Evolutionary conservation across 2,797 vertebrate species (phyloP).

Genomic region (Sebastes miniatus): DNA sequence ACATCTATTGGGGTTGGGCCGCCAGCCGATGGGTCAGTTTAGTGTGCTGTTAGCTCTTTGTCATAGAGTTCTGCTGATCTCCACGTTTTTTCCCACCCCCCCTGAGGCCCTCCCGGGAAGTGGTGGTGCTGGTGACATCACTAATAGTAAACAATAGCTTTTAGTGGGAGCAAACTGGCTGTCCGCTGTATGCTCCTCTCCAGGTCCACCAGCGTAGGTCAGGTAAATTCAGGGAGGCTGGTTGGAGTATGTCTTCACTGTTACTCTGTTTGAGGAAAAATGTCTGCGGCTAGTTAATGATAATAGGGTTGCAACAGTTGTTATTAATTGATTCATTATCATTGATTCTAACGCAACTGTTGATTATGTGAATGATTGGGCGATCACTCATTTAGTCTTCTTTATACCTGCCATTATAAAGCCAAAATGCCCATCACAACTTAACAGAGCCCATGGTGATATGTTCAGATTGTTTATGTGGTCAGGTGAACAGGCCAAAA

Average conservation of each 20-base stretch:
- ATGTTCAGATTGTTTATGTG: background rate
- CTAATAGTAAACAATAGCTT: conserved; percentile 77
- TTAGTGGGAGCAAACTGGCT: conserved; percentile 53
- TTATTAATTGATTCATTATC: background rate
- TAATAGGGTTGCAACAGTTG: background rate
- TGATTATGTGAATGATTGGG: background rate
- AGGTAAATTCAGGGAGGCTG: conserved; percentile 32
- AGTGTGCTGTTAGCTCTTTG: conserved; percentile 77
- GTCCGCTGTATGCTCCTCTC: conserved; percentile 11
- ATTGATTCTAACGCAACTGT: background rate
- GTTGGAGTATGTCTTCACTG: background rate
- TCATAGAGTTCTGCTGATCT: conserved; percentile 81
- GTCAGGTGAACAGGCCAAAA: background rate
- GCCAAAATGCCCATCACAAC: background rate
- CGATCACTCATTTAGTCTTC: background rate
- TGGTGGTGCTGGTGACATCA: conserved; percentile 80
- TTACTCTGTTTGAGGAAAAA: background rate
- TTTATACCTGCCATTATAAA: background rate
- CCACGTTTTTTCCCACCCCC: conserved; percentile 63
- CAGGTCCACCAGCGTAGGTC: conserved; percentile 36
- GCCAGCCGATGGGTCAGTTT: conserved; percentile 71
- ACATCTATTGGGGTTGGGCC: conserved; percentile 59
- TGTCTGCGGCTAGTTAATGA: background rate
- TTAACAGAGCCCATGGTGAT: background rate
- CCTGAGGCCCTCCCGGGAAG: conserved; percentile 78